These are phyloP conservation scores for Cremastinae sp. DNA, from an alignment of 2,888 invertebrate species.

Conservation along the genomic window DNA sequence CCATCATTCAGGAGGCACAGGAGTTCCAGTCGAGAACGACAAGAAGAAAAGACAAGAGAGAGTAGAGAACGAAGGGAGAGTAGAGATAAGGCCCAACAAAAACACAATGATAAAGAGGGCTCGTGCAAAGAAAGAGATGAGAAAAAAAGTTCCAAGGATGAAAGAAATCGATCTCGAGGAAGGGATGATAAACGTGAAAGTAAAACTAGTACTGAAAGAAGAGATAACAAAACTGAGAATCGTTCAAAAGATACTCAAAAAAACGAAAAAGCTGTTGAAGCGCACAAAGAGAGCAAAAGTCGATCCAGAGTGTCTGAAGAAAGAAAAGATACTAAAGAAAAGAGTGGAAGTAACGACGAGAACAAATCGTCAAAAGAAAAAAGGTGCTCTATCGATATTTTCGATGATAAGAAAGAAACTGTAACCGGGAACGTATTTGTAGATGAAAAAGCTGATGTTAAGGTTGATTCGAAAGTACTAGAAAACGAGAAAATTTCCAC, in stretches of 20 bases:
- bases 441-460: slow-evolving; percentile 12
- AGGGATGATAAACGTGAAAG: slow-evolving; percentile 39
- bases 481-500: slow-evolving; percentile 47
- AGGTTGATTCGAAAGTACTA: slow-evolving; percentile 48
- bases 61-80: slow-evolving; percentile 50
- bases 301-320: slow-evolving; percentile 2
- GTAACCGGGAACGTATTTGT: not conserved
- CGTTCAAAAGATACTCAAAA: slow-evolving; percentile 29
- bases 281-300: slow-evolving; percentile 42
- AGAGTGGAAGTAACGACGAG: slow-evolving; percentile 39
- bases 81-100: slow-evolving; percentile 45
- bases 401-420: slow-evolving; percentile 51
- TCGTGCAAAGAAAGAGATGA: slow-evolving; percentile 52
- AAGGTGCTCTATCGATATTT: not conserved
- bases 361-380: not conserved
- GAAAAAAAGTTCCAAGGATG: slow-evolving; percentile 35
- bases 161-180: slow-evolving; percentile 37
- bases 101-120: slow-evolving; percentile 51
- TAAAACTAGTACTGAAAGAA: slow-evolving; percentile 14
- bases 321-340: slow-evolving; percentile 21
- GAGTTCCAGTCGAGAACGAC: slow-evolving; percentile 66
- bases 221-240: slow-evolving; percentile 31
- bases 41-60: slow-evolving; percentile 63
- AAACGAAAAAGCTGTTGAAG: slow-evolving; percentile 43
- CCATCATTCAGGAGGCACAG: slow-evolving; percentile 64